A percentile compares a stretch with the other conserved stretches of the same genome.
Evolutionary conservation across 2,888 invertebrate genomes (phyloP).

Genomic region (Aspidiotus destructor): DNA sequence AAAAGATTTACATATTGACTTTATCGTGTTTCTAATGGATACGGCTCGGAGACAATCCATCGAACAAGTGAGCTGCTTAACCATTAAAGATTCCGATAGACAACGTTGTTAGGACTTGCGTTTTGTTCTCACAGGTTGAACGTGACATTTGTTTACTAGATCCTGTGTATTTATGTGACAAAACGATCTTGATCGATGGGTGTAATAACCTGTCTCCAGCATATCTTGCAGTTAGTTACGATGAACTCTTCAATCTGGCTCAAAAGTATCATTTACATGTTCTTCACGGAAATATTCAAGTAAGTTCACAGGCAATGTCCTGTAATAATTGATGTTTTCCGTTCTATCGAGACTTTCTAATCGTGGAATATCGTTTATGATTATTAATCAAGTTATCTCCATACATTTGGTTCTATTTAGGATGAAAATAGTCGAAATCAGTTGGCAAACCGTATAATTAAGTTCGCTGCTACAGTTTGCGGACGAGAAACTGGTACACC

Average conservation of each 20-base stretch:
- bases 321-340: background rate
- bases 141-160: conserved; percentile 21
- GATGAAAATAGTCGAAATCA: conserved; percentile 14
- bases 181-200: conserved; percentile 17
- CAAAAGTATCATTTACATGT: conserved; percentile 24
- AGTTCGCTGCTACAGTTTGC: conserved; percentile 10
- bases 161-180: conserved; percentile 17
- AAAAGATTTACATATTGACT: conserved; percentile 11
- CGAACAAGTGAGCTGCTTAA: conserved; percentile 15
- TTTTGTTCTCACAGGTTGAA: conserved; percentile 18
- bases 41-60: conserved; percentile 19
- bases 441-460: conserved; percentile 9
- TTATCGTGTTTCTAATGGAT: conserved; percentile 27
- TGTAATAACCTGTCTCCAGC: conserved; percentile 8
- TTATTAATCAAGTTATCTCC: background rate
- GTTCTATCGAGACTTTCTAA: background rate
- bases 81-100: background rate
- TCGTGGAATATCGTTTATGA: background rate
- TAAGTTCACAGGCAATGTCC: background rate
- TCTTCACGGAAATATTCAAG: conserved; percentile 16
- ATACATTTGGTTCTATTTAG: background rate
- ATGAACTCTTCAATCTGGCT: conserved; percentile 17
- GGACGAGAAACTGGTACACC: conserved; percentile 12
- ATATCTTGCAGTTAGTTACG: conserved; percentile 10
- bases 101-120: background rate